Percentiles rank a stretch among this genome's conserved stretches.
phyloP scores from a whole-genome alignment of 2,113 vertebrate species.

The Cyprinus carpio region DNA sequence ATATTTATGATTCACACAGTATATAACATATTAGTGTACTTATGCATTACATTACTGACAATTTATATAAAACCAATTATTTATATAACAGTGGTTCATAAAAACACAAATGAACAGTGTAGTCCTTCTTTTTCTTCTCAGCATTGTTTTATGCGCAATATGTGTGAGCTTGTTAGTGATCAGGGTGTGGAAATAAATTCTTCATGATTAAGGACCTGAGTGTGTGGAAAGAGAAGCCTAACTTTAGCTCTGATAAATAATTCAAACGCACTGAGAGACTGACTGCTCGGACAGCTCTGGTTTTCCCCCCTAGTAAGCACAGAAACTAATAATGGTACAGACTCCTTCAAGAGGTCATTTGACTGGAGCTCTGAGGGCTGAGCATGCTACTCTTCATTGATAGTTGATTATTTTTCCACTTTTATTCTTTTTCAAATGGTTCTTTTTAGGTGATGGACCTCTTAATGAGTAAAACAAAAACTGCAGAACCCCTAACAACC shows the following conservation, averaged over 20 bases:
- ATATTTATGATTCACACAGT: no score
- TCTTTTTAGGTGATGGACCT: no score
- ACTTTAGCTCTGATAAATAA: conserved; percentile 53
- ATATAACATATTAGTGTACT: no score
- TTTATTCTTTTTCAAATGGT: not conserved
- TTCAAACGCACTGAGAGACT: conserved; percentile 36
- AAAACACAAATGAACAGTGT: not conserved
- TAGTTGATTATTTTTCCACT: not conserved
- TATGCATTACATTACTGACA: no score
- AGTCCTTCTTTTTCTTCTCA: not conserved
- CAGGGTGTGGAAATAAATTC: conserved; percentile 24
- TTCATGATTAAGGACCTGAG: conserved; percentile 25
- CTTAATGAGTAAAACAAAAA: no score
- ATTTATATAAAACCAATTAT: no score
- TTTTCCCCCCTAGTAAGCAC: conserved; percentile 20
- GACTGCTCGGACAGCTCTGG: not conserved
- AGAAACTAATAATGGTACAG: not conserved
- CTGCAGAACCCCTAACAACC: no score
- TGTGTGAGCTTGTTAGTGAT: conserved; percentile 11
- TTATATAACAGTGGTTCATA: not conserved
- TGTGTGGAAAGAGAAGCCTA: conserved; percentile 50
- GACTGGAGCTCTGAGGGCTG: not conserved
- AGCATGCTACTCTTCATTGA: not conserved
- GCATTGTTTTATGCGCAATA: conserved; percentile 4
- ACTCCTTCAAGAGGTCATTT: conserved; percentile 25